These are phyloP conservation scores for Nyleta sp. DNA, from an alignment of 2,888 invertebrate species.

Conservation along the genomic window DNA sequence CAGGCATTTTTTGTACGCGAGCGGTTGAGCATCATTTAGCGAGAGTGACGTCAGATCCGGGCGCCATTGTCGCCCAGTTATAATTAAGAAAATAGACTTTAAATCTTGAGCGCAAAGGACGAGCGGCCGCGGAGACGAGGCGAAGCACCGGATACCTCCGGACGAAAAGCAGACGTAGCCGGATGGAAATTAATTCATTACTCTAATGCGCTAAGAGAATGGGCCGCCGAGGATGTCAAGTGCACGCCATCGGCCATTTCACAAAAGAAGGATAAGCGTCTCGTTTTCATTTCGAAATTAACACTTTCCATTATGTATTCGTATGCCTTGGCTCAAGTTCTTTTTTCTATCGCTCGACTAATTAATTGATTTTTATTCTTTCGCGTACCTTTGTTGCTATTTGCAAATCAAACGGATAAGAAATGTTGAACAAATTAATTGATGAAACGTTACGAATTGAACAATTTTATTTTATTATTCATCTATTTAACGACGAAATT, in stretches of 20 bases:
- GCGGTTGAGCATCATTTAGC: slow-evolving; percentile 35
- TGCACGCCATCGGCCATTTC: slow-evolving; percentile 74
- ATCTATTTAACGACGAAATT: not conserved
- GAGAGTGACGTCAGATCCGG: slow-evolving; percentile 67
- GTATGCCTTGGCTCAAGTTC: not conserved
- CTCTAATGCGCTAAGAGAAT: slow-evolving; percentile 80
- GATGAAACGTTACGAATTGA: not conserved
- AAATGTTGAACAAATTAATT: not conserved
- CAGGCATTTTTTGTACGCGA: slow-evolving; percentile 44
- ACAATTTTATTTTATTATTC: too few species aligned
- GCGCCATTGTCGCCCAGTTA: slow-evolving; percentile 76
- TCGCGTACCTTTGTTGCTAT: slow-evolving; percentile 7
- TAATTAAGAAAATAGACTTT: slow-evolving; percentile 81
- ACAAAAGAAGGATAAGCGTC: slow-evolving; percentile 79
- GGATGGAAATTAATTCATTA: slow-evolving; percentile 82
- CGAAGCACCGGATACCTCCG: slow-evolving; percentile 55
- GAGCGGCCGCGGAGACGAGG: slow-evolving; percentile 51
- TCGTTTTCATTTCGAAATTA: slow-evolving; percentile 82
- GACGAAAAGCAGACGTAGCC: slow-evolving; percentile 68
- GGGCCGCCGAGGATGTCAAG: slow-evolving; percentile 77
- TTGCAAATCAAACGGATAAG: slow-evolving; percentile 14
- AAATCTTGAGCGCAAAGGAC: slow-evolving; percentile 72
- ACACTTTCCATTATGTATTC: slow-evolving; percentile 78
- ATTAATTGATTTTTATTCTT: slow-evolving; percentile 31
- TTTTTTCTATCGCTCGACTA: slow-evolving; percentile 16